Percentiles rank a stretch among this genome's conserved stretches.
These are phyloP conservation scores for Mionectes macconnelli DNA, from an alignment of 2,113 vertebrate genomes.

Conservation along the genomic window DNA sequence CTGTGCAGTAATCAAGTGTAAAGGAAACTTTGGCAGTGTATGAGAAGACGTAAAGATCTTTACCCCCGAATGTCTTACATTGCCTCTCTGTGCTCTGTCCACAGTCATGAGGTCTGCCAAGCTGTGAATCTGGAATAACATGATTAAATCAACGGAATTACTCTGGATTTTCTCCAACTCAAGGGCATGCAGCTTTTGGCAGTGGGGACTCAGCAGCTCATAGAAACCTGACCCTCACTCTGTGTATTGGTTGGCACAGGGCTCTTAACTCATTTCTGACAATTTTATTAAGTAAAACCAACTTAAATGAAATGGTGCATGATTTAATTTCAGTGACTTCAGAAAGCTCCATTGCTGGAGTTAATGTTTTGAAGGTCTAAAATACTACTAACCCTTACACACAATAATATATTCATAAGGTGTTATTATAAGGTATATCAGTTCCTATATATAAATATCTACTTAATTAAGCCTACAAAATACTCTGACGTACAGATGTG, in stretches of 20 bases:
- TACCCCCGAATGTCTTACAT: neutral
- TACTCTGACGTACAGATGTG: neutral
- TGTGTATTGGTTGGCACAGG: neutral
- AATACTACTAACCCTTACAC: neutral
- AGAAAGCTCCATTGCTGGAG: conserved; percentile 12
- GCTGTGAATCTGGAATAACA: neutral
- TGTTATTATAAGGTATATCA: neutral
- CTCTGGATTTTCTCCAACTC: conserved; percentile 1
- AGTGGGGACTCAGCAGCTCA: neutral
- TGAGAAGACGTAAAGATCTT: neutral
- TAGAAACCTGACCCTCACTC: neutral
- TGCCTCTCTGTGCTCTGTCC: neutral
- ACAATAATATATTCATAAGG: too few relatives aligned
- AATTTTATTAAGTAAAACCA: conserved; percentile 27
- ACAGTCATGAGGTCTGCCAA: neutral
- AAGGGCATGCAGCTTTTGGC: neutral
- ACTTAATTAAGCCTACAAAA: neutral
- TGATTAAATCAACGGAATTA: neutral
- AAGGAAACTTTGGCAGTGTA: neutral
- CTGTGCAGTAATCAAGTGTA: neutral
- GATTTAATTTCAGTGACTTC: neutral
- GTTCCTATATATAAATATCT: neutral
- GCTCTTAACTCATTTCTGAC: neutral
- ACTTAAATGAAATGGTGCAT: neutral
- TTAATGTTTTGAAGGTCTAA: neutral